Base-by-base conservation (phyloP, 2,888 invertebrate genomes). In the Aproaerema taeniolella region DNA sequence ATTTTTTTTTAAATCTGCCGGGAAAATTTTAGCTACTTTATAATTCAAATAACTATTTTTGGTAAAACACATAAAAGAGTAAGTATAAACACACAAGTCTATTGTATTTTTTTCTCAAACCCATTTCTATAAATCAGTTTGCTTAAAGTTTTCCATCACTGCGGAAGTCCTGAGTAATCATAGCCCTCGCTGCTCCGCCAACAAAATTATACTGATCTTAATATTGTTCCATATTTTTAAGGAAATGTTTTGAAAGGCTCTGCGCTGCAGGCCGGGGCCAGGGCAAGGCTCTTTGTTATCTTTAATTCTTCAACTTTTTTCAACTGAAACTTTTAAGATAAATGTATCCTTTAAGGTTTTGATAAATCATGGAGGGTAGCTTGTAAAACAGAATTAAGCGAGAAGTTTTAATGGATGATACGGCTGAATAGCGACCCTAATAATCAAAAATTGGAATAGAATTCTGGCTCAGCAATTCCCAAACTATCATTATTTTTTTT, bases 171-270 rank as follows among this genome's bases (percentile, higher is more conserved):
- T n/a, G n/a, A n/a, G n/a, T n/a, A n/a, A 4, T 20, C 20, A 20
- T 20, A 20, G 20, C 20, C 20, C 20, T 20, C 20, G 5, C 20
- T 8, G 20, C 20, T 20, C 39, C 42, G 36, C 52, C 60, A 48
- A 59, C 64, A 54, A 62, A 67, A 71, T 67, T 66, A 62, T 54
- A 55, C 62, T 56, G 52, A 58, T 60, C 60, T 67, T 62, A n/a
- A n/a, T 64, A 68, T 67, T 67, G 63, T 65, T 50, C 55, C 54
- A 57, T 58, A 59, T 55, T 43, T 60, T 52, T 47, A 41, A 49
- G 46, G 41, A 45, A 58, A 53, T 47, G 61, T 56, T 58, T 51
- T 55, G 49, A 49, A 42, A 49, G 46, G 47, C 45, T 40, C 47
- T 39, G 39, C 42, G 17, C 20, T 11, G 29, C 11, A 9, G 17